phyloP scores from a whole-genome alignment of 2,888 invertebrate genomes.

The Apeira syringaria region DNA sequence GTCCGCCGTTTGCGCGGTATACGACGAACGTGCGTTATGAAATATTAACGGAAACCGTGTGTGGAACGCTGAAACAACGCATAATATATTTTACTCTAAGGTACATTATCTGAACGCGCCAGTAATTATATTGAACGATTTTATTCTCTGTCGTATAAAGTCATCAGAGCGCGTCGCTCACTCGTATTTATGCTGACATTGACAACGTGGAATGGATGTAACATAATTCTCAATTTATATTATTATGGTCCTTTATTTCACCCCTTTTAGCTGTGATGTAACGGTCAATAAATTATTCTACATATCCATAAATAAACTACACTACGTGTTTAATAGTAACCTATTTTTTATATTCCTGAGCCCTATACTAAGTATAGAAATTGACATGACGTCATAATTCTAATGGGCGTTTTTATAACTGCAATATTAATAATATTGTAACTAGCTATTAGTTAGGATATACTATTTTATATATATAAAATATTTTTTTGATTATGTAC shows the following conservation, averaged over 20 bases:
- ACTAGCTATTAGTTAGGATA: too few relatives aligned
- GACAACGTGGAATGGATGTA: constrained; percentile 43
- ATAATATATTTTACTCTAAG: constrained; percentile 43
- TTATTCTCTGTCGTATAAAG: constrained; percentile 60
- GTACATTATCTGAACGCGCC: constrained; percentile 62
- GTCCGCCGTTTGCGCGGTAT: constrained; percentile 58
- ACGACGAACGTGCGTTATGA: constrained; percentile 60
- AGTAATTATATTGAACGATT: constrained; percentile 64
- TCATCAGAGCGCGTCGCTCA: constrained; percentile 48
- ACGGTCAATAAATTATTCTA: constrained; percentile 18
- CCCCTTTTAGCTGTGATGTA: constrained; percentile 20
- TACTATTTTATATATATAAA: too few relatives aligned
- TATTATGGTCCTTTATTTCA: constrained; percentile 41
- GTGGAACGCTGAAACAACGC: constrained; percentile 60
- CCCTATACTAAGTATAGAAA: too few relatives aligned
- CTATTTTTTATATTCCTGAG: too few relatives aligned
- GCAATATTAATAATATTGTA: too few relatives aligned
- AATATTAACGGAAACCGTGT: constrained; percentile 64
- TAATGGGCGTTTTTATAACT: too few relatives aligned
- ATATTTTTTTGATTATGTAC: too few relatives aligned
- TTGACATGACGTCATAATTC: too few relatives aligned
- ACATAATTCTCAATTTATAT: constrained; percentile 49
- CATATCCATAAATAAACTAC: constrained; percentile 5
- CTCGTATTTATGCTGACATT: constrained; percentile 35
- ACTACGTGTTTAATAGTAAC: too few relatives aligned